A percentile compares a stretch with the other conserved stretches of the same genome.
These are phyloP conservation scores for Beris morrisii DNA, from an alignment of 2,888 invertebrate species.

Conservation along the genomic window DNA sequence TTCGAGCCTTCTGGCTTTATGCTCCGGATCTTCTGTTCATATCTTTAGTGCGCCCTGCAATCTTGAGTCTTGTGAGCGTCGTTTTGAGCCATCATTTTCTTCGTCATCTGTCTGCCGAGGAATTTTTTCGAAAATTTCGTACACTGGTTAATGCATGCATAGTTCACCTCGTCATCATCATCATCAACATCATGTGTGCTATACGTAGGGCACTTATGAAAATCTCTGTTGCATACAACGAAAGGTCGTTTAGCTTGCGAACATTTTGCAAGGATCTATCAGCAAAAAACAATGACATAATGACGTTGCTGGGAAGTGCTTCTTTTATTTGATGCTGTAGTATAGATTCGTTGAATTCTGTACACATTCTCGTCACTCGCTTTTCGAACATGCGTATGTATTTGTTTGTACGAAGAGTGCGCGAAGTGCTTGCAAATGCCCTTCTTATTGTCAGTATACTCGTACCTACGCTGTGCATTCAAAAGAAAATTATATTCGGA, in stretches of 20 bases:
- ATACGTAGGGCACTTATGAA: neutral
- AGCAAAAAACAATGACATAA: conserved; percentile 39
- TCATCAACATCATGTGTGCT: conserved; percentile 1
- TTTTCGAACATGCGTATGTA: conserved; percentile 39
- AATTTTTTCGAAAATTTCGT: neutral
- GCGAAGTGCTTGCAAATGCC: conserved; percentile 37
- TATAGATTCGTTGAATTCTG: conserved; percentile 39
- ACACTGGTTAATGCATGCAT: neutral
- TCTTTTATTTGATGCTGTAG: conserved; percentile 17
- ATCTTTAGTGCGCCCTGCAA: conserved; percentile 16
- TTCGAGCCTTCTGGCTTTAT: conserved; percentile 34
- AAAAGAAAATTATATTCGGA: conserved; percentile 31
- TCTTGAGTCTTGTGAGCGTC: neutral
- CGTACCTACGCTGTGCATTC: conserved; percentile 19
- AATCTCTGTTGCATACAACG: too few relatives aligned
- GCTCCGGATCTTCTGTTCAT: conserved; percentile 24
- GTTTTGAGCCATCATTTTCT: neutral
- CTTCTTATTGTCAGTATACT: conserved; percentile 27
- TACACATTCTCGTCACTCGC: conserved; percentile 37
- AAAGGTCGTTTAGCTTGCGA: neutral
- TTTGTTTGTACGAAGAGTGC: conserved; percentile 41
- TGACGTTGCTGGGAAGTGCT: conserved; percentile 37
- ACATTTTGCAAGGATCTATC: conserved; percentile 30
- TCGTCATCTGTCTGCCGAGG: neutral
- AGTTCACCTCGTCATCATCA: conserved; percentile 8